Conservation (phyloP, 2,888 invertebrate genomes). For the Spodoptera picta region DNA sequence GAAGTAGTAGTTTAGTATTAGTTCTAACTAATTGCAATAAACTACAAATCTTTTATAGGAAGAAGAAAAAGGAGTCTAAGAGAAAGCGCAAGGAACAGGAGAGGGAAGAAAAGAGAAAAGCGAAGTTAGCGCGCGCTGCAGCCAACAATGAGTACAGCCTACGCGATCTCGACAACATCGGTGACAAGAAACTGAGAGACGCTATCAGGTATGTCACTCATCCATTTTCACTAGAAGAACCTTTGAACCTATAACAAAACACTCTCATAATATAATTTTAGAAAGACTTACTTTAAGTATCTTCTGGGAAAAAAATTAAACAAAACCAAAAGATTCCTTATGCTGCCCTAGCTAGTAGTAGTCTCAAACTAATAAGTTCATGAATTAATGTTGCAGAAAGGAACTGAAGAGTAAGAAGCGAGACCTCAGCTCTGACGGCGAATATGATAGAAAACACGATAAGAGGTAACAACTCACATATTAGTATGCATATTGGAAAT, state of each 20-base stretch:
- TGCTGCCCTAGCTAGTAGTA: no score
- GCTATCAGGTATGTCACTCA: constrained; percentile 88
- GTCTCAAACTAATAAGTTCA: constrained; percentile 1
- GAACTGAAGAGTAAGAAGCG: constrained; percentile 86
- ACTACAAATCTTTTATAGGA: constrained; percentile 66
- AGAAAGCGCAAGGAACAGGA: constrained; percentile 92
- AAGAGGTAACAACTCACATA: constrained; percentile 75
- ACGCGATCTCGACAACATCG: constrained; percentile 90
- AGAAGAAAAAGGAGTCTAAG: constrained; percentile 93
- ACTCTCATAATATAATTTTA: no score
- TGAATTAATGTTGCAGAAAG: constrained; percentile 72
- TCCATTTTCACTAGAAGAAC: no score
- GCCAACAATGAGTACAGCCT: constrained; percentile 89
- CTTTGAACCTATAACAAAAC: no score
- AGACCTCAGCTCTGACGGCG: constrained; percentile 85
- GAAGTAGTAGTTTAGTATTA: no score
- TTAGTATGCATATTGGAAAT: constrained; percentile 18
- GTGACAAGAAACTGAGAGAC: constrained; percentile 90
- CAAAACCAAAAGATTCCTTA: no score
- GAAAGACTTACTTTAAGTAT: no score
- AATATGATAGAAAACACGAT: constrained; percentile 86
- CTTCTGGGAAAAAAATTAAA: no score
- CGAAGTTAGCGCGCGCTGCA: constrained; percentile 89
- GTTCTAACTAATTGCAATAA: no score
- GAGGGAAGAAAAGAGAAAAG: constrained; percentile 91